phyloP scores from a whole-genome alignment of 2,888 invertebrate genomes.

The Aporophyla lueneburgensis region DNA sequence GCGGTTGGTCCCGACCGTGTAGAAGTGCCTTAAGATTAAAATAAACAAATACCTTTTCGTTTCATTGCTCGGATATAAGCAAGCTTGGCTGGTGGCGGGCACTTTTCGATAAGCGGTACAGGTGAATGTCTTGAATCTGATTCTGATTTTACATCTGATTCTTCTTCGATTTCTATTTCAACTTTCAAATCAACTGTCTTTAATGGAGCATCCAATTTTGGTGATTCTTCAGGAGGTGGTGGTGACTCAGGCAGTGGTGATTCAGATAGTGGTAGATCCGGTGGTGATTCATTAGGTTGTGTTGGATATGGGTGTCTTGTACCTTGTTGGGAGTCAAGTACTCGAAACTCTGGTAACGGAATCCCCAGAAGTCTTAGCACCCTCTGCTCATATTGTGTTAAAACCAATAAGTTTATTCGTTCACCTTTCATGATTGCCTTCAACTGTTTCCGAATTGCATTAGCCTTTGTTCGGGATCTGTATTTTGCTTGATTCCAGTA shows the following conservation, averaged over 20 bases:
- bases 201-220: background rate
- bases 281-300: background rate
- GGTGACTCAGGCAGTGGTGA: background rate
- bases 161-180: background rate
- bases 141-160: slow-evolving; percentile 9
- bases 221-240: slow-evolving; percentile 2
- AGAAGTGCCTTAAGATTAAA: too few species aligned
- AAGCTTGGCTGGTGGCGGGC: background rate
- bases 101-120: slow-evolving; percentile 8
- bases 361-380: slow-evolving; percentile 14
- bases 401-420: slow-evolving; percentile 11
- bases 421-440: slow-evolving; percentile 23
- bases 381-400: slow-evolving; percentile 18
- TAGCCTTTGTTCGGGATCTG: slow-evolving; percentile 7
- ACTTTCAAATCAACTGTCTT: background rate
- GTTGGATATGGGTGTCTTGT: background rate
- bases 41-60: slow-evolving; percentile 25
- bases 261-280: background rate
- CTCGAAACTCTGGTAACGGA: slow-evolving; percentile 16
- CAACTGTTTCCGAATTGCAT: slow-evolving; percentile 21
- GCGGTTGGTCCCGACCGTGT: too few species aligned
- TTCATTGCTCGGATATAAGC: background rate
- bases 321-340: background rate
- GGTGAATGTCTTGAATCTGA: slow-evolving; percentile 1
- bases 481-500: slow-evolving; percentile 27